Evolutionary conservation across 2,797 vertebrate species (phyloP).

Genomic region (Echiichthys vipera): DNA sequence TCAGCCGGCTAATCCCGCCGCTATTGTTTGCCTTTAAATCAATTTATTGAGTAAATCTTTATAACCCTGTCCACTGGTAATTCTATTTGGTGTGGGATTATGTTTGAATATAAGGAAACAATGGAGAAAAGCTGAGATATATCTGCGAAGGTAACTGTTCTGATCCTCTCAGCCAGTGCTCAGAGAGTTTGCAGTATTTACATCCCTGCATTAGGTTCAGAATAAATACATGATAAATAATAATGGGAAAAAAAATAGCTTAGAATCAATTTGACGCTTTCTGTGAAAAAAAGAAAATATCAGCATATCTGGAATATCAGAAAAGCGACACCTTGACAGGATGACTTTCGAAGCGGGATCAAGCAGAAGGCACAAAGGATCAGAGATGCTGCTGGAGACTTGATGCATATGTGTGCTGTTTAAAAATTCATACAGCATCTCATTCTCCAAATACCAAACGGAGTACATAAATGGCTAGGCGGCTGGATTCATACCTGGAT

Average conservation of each 20-base stretch:
- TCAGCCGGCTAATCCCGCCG: slow-evolving; percentile 63
- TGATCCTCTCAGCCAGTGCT: slow-evolving; percentile 47
- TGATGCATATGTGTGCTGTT: slow-evolving; percentile 34
- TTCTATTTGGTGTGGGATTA: slow-evolving; percentile 75
- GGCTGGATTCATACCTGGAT: slow-evolving; percentile 28
- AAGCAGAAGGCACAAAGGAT: slow-evolving; percentile 30
- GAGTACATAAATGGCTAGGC: slow-evolving; percentile 36
- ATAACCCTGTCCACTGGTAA: slow-evolving; percentile 63
- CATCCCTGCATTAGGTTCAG: not conserved
- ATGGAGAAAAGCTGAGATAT: slow-evolving; percentile 25
- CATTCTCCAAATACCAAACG: slow-evolving; percentile 51
- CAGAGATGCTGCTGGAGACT: slow-evolving; percentile 19
- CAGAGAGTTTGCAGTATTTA: slow-evolving; percentile 6
- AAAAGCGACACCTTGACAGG: slow-evolving; percentile 6
- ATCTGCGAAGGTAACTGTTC: slow-evolving; percentile 45
- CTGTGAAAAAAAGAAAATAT: not conserved
- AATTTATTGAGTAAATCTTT: slow-evolving; percentile 72
- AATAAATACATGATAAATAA: slow-evolving; percentile 29
- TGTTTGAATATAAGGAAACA: slow-evolving; percentile 52
- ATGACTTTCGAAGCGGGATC: slow-evolving; percentile 35
- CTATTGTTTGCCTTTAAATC: slow-evolving; percentile 70
- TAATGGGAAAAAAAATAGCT: slow-evolving; percentile 39
- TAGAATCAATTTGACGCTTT: slow-evolving; percentile 26
- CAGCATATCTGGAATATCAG: slow-evolving; percentile 27
- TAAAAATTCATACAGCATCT: slow-evolving; percentile 57